Base-by-base conservation (phyloP, 2,888 invertebrate genomes). In the Oscheius onirici region DNA sequence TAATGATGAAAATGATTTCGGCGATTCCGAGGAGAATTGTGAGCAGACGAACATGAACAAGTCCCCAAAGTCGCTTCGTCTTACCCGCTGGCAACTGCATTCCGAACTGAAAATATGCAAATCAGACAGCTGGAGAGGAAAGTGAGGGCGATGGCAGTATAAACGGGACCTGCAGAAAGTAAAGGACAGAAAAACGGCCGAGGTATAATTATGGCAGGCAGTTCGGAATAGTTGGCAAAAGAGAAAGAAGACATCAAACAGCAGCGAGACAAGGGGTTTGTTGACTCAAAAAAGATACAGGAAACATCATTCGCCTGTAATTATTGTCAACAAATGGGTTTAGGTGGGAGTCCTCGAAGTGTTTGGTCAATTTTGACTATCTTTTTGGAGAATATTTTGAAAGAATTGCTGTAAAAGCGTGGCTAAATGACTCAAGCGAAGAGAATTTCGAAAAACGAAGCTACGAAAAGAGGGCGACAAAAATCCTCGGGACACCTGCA, bases 1-100 rank as follows among this genome's bases (percentile, higher is more conserved):
- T 40, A 13, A 51, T 34, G 6, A 69, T 40, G 20, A 69, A 58
- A 8, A 69, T 15, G 26, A 69, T 49, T 22, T 69, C 69, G 15
- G 51, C 34, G n/a, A 58, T n/a, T 5, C 52, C 69, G 5, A 69
- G 28, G 28, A 58, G 11, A 26, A 69, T 43, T 20, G 69, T 41
- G 28, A 69, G 57, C 10, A 44, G 51, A 10, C 69, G 57, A 3
- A 69, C 69, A 28, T 58, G 44, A n/a, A 49, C 28, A 10, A 69
- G 51, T 3, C 69, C 69, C 24, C 58, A 69, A 15, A 69, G 26
- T 26, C 69, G 44, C 26, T 49, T 43, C 49, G 46, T 40, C 20
- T 28, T 43, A 26, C 54, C 54, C 17, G 54, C 24, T 41, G 52
- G 43, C 20, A 34, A 51, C 40, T 24, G 52, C 66, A 66, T 61